Base-by-base conservation (phyloP, 2,113 vertebrate genomes). In the Trogon surrucura region DNA sequence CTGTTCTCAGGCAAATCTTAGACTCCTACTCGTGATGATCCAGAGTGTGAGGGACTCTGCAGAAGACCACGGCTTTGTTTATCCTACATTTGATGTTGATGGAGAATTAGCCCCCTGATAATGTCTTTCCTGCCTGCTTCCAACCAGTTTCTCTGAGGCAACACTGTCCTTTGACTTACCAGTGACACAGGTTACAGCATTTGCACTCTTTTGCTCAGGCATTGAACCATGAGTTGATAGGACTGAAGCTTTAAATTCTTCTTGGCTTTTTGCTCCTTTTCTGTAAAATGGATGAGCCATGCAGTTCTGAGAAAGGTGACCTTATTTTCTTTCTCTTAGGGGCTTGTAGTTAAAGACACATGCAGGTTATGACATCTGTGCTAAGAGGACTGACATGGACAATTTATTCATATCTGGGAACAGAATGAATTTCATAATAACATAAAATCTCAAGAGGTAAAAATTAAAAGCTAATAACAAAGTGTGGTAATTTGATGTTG, bases 391-490 rank as follows among this genome's bases (percentile, higher is more conserved):
- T 73, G 72, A 61, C 30, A 73, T 8, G 18, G 48, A 80, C 11
- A 32, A 79, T 87, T 69, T 81, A 89, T 90, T 94, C 65, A 20
- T 36, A 48, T 92, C 88, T 79, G 48, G 44, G 60, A 71, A 74
- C 10, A 78, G 58, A n/a, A 78, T 72, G 10, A 50, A 69, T 89
- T 87, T 92, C 60, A 65, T 77, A 67, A 53, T 48, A 88, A 60
- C 16, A 69, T 82, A 89, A 83, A 94, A 77, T 64, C 26, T 23
- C 30, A 44, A 58, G 30, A 84, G 70, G n/a, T 91, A 72, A 91
- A 91, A 94, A 81, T 75, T 81, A 38, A 88, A 96, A 87, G 13
- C 20, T 77, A 84, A 78, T 22, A 93, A 29, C n/a, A 94, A 57
- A 67, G 36, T 34, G 51, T 50, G 20, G 13, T 32, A 88, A 74